phyloP scores from a whole-genome alignment of 2,797 vertebrate species.

The Acrossocheilus fasciatus region DNA sequence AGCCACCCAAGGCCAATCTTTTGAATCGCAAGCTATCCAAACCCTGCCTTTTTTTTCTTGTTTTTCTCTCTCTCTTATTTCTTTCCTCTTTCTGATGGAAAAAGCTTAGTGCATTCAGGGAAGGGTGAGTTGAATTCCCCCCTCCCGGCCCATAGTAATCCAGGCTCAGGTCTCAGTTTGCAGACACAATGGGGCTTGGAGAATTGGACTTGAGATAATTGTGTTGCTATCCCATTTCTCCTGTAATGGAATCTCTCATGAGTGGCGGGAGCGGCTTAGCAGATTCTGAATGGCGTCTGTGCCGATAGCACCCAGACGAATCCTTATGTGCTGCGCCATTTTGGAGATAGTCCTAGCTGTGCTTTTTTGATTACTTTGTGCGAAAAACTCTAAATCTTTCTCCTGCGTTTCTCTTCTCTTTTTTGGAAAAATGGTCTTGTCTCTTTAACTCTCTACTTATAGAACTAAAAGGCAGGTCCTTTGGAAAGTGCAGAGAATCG shows the following conservation, averaged over 20 bases:
- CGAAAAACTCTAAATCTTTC: slow-evolving; percentile 47
- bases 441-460: slow-evolving; percentile 48
- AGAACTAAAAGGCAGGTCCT: slow-evolving; percentile 41
- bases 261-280: slow-evolving; percentile 59
- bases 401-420: slow-evolving; percentile 48
- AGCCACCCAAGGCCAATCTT: slow-evolving; percentile 61
- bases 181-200: slow-evolving; percentile 80
- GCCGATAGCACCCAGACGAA: slow-evolving; percentile 65
- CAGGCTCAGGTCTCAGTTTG: slow-evolving; percentile 76
- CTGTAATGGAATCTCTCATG: slow-evolving; percentile 75
- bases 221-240: slow-evolving; percentile 82
- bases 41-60: slow-evolving; percentile 49
- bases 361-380: slow-evolving; percentile 69
- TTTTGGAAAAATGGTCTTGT: slow-evolving; percentile 47
- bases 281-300: slow-evolving; percentile 59
- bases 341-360: slow-evolving; percentile 66
- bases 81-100: slow-evolving; percentile 67
- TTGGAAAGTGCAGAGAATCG: slow-evolving; percentile 34
- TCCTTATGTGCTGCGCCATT: slow-evolving; percentile 51
- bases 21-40: slow-evolving; percentile 51
- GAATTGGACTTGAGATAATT: slow-evolving; percentile 83
- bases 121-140: slow-evolving; percentile 65
- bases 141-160: slow-evolving; percentile 74
- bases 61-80: slow-evolving; percentile 54
- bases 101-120: slow-evolving; percentile 71